phyloP scores from a whole-genome alignment of 2,113 vertebrate species.

The Falco punctatus region DNA sequence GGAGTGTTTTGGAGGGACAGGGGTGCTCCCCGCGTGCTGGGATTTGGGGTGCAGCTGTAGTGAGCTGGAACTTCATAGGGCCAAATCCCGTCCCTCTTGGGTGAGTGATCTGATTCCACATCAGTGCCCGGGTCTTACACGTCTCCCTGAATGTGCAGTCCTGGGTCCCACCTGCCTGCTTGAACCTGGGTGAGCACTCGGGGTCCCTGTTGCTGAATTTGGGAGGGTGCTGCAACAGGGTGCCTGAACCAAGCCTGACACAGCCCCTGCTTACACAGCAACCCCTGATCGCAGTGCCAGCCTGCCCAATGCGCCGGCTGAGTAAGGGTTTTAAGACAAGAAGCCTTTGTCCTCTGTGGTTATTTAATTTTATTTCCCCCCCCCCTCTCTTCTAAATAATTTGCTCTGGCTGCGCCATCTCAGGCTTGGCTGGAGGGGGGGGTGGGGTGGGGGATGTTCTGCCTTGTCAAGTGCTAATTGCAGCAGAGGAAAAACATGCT shows the following conservation, averaged over 20 bases:
- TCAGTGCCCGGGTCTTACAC: accelerated
- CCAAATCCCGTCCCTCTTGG: neutral
- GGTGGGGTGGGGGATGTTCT: neutral
- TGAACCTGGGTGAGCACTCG: neutral
- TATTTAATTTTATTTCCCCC: neutral
- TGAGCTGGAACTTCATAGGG: neutral
- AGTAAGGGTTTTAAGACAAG: conserved; percentile 8
- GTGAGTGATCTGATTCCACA: neutral
- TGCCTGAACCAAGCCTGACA: neutral
- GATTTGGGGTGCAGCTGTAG: neutral
- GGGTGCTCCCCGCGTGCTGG: neutral
- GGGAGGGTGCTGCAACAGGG: neutral
- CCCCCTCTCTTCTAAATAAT: neutral
- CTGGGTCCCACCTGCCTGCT: neutral
- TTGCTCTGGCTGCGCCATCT: neutral
- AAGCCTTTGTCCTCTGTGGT: conserved; percentile 2
- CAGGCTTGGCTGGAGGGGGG: accelerated
- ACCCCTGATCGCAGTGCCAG: neutral
- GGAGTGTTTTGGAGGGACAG: neutral
- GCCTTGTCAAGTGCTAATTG: neutral
- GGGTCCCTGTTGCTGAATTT: neutral
- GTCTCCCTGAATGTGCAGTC: neutral
- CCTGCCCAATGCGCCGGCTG: neutral
- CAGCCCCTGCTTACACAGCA: neutral
- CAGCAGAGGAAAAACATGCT: conserved; percentile 62